Evolutionary conservation across 2,113 vertebrate species (phyloP).

Genomic region (Pycnonotus jocosus): DNA sequence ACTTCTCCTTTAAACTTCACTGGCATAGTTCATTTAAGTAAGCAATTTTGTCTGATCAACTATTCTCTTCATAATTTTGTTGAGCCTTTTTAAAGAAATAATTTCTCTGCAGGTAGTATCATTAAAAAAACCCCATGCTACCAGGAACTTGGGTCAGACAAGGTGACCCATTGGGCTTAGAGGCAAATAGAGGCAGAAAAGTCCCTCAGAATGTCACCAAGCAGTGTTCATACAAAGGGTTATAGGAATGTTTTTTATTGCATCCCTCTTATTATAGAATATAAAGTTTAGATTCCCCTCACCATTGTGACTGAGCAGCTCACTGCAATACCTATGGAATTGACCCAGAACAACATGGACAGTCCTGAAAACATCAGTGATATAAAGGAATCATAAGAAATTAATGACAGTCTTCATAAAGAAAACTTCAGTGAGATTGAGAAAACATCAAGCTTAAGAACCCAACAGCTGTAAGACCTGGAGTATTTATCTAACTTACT

Average conservation of each 20-base stretch:
- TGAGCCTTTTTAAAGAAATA: background rate
- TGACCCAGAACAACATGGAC: background rate
- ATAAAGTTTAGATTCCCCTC: background rate
- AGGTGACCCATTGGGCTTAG: fast-evolving
- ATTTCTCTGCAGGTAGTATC: background rate
- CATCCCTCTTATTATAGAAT: background rate
- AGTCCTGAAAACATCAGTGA: background rate
- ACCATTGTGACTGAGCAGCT: background rate
- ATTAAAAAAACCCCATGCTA: background rate
- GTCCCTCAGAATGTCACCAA: background rate
- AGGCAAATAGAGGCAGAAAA: background rate
- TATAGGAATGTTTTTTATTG: background rate
- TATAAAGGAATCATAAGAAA: background rate
- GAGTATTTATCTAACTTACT: background rate
- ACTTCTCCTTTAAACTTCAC: background rate
- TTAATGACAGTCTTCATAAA: background rate
- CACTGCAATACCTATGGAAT: background rate
- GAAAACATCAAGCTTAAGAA: background rate
- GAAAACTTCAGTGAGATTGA: background rate
- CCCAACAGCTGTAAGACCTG: fast-evolving
- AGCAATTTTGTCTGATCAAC: background rate
- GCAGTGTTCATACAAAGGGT: background rate
- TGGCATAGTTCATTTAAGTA: background rate
- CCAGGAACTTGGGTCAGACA: background rate
- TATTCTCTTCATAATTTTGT: background rate